A percentile compares a stretch with the other conserved stretches of the same genome.
These are phyloP conservation scores for Simalia tracyae DNA, from an alignment of 2,797 vertebrate genomes.

Conservation along the genomic window DNA sequence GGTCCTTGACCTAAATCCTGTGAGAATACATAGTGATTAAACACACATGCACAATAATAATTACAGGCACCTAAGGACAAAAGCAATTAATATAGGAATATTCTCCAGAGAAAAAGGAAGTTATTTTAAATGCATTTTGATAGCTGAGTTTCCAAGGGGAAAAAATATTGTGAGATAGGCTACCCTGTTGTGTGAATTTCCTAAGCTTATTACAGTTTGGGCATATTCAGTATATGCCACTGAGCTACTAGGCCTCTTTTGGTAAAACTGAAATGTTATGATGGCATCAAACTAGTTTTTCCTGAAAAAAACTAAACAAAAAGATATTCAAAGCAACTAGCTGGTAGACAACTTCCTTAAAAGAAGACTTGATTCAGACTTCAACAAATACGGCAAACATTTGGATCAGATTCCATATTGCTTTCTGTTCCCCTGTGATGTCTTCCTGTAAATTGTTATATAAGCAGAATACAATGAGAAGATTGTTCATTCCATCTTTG, in stretches of 20 bases:
- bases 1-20: constrained; percentile 67
- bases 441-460: neutral
- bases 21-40: constrained; percentile 76
- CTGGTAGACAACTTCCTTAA: neutral
- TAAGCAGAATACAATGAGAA: neutral
- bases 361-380: neutral
- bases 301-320: neutral
- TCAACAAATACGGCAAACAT: neutral
- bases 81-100: constrained; percentile 74
- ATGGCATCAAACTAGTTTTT: neutral
- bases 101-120: constrained; percentile 58
- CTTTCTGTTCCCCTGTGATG: neutral
- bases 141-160: neutral
- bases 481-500: neutral
- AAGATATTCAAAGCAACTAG: neutral
- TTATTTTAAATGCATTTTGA: constrained; percentile 60
- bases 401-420: neutral
- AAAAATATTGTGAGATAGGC: neutral
- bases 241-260: neutral
- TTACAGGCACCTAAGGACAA: constrained; percentile 77
- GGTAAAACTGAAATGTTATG: neutral
- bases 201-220: neutral
- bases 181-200: neutral
- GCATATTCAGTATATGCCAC: neutral
- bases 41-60: constrained; percentile 80